Evolutionary conservation across 2,888 invertebrate species (phyloP).

Genomic region (Xanthia icteritia): DNA sequence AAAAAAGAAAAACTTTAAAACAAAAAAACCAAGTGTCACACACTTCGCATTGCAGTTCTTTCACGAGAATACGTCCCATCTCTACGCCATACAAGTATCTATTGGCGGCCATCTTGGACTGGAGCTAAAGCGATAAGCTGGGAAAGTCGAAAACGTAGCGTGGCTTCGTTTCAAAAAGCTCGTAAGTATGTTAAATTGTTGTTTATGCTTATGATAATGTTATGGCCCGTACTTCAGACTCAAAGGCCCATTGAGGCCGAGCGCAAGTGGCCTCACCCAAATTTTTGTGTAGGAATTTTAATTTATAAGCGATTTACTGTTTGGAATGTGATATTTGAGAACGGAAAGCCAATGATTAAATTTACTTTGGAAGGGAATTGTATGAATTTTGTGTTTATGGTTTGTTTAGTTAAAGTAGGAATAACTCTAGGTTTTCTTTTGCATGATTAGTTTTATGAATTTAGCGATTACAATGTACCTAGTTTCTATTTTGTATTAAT

Average conservation of each 20-base stretch:
- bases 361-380: slow-evolving; percentile 7
- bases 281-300: slow-evolving; percentile 48
- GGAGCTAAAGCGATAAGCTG: slow-evolving; percentile 67
- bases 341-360: slow-evolving; percentile 25
- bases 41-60: slow-evolving; percentile 44
- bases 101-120: slow-evolving; percentile 67
- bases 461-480: neutral
- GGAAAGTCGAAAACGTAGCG: slow-evolving; percentile 69
- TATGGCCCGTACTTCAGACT: slow-evolving; percentile 54
- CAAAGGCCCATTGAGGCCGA: slow-evolving; percentile 45
- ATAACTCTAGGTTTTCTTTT: neutral
- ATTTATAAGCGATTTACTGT: slow-evolving; percentile 45
- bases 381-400: slow-evolving; percentile 16
- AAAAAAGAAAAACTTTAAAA: slow-evolving; percentile 3
- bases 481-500: neutral
- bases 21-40: slow-evolving; percentile 30
- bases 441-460: neutral
- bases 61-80: slow-evolving; percentile 55
- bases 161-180: slow-evolving; percentile 59
- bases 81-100: slow-evolving; percentile 46
- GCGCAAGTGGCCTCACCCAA: slow-evolving; percentile 47
- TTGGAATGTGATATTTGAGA: slow-evolving; percentile 33
- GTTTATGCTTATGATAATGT: slow-evolving; percentile 68
- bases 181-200: slow-evolving; percentile 67
- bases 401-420: neutral